Base-by-base conservation (phyloP, 2,888 invertebrate genomes). In the Leptinotarsa peninsularis region DNA sequence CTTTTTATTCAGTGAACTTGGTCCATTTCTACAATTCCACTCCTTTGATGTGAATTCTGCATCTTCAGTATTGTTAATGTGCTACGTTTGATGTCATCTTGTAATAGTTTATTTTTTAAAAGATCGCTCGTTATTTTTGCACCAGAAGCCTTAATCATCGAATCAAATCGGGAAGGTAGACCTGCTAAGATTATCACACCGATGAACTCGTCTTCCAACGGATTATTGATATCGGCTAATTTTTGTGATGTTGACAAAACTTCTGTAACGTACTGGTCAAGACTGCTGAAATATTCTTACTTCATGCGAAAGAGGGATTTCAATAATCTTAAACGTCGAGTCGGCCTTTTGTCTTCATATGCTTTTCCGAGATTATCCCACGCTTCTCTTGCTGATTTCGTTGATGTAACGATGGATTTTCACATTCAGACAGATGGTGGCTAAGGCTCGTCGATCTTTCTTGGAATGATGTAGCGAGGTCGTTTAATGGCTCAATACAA, bases 251-350 rank as follows among this genome's bases (percentile, higher is more conserved):
- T 21, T 21, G 3, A 66, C 10, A n/a, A n/a, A 1, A 33, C 49
- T 33, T 66, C 15, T 33, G 27, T 66, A 17, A 66, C 66, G 66
- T 17, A 66, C 13, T n/a, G 33, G 43, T 66, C 66, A n/a, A 54
- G 54, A 54, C 54, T 54, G 18, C 54, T 54, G 54, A 54, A 54
- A 18, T n/a, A 18, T n/a, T 66, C 66, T 2, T n/a, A 43, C 49
- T 66, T 66, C 33, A 66, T 49, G 43, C n/a, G 15, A 14, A 66
- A 27, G 4, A 49, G 7, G 4, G 14, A 18, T 43, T 43, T 27
- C 3, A 66, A 15, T 43, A 66, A n/a, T 49, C 18, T 14, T 49
- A 66, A 43, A 27, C 43, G 33, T 49, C 49, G 43, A 43, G 66
- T 43, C 18, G 21, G n/a, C 18, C 49, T 18, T 27, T 49, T 49